Evolutionary conservation across 37 sponge, comb jelly and placozoan species (phyloP).

Genomic region (Spongia lamella): DNA sequence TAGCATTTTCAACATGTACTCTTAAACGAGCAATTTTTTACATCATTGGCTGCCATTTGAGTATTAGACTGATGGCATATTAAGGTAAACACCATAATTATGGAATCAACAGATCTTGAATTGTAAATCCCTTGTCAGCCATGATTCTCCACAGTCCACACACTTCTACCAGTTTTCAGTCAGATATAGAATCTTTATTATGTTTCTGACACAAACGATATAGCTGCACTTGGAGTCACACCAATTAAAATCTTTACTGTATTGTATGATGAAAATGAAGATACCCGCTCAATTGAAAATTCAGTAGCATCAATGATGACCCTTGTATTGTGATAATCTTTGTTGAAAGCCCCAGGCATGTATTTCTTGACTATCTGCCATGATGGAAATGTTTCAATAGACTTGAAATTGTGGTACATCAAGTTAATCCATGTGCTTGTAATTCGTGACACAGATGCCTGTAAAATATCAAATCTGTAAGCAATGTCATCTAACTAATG

Average conservation of each 20-base stretch:
- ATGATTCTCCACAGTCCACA: constrained; percentile 49
- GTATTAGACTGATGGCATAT: constrained; percentile 10
- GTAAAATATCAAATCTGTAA: constrained; percentile 10
- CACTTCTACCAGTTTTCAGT: constrained; percentile 24
- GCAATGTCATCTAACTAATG: constrained; percentile 8
- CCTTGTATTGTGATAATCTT: constrained; percentile 11
- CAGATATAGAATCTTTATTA: constrained; percentile 52
- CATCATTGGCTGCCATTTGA: constrained; percentile 2
- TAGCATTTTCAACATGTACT: constrained; percentile 36
- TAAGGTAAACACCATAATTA: constrained; percentile 23
- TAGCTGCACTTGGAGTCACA: constrained; percentile 40
- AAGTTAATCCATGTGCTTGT: background rate
- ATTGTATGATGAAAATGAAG: constrained; percentile 57
- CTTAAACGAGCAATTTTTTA: constrained; percentile 19
- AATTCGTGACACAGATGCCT: constrained; percentile 1
- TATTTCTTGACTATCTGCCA: background rate
- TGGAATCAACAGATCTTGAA: constrained; percentile 12
- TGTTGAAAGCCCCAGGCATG: constrained; percentile 8
- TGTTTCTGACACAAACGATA: constrained; percentile 50
- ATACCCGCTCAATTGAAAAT: constrained; percentile 30
- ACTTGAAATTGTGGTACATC: constrained; percentile 1
- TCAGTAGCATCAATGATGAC: constrained; percentile 47
- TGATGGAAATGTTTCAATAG: background rate
- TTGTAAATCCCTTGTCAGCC: constrained; percentile 63
- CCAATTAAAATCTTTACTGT: constrained; percentile 62